Evolutionary conservation across 2,113 vertebrate species (phyloP), one percentile per base, ranked within the genome.

Genomic region (Silurus asotus): DNA sequence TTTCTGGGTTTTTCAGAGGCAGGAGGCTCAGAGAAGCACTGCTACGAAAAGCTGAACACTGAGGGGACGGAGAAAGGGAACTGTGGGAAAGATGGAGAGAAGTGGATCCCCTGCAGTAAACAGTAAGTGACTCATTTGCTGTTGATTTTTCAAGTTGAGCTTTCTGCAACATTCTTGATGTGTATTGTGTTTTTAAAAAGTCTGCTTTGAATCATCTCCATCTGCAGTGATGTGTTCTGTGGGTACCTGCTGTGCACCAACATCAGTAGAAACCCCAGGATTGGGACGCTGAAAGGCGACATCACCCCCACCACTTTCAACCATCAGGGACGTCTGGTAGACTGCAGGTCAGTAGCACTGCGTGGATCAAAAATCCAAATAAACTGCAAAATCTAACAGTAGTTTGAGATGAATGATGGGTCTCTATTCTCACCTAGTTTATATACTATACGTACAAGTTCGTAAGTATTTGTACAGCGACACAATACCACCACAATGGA

Each of bases 1-100:
- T 7, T 37, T 61, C 64, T 62, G 49, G 58, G 23, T 82, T 64
- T 53, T 25, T 83, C 92, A 99, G 98, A 98, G 94, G 95, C 97
- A 72, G 94, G 95, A 69, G 96, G 96, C 7, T 99, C 98, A 1
- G 97, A 99, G 92, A 99, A 99, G 92, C 97, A 97, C 93, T 99
- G 98, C 94, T 99, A 99, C 6, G 98, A 99, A 90, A 99, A 98
- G 92, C 95, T 99, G 84, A 99, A 99, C 90, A 99, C 97, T 0
- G 98, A 99, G 95, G 98, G 98, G 48, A 98, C 98, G 0, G 97
- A 98, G 92, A 99, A 99, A 88, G 98, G 98, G 10, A 99, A 99
- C 91, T 99, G 98, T 88, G 98, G 98, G 64, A 97, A 93, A 89
- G 97, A 98, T 64, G 97, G 97, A 92, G 96, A 98, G 10, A 95